Evolutionary conservation across 2,113 vertebrate species (phyloP).

Genomic region (Turdus rufiventris): DNA sequence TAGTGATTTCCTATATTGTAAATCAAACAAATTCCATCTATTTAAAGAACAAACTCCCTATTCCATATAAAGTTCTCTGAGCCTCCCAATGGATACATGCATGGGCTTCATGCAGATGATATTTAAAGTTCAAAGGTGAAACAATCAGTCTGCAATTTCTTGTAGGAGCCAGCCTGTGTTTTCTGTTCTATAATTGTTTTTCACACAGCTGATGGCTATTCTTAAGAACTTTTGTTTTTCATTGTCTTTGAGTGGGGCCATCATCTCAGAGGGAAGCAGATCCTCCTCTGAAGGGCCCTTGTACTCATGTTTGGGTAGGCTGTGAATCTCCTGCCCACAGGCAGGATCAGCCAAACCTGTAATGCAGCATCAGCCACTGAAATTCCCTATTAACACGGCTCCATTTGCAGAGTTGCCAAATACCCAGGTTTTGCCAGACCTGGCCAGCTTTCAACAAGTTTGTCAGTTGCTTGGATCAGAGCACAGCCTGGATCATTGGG

Average conservation of each 20-base stretch:
- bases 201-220: neutral
- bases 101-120: neutral
- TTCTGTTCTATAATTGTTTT: neutral
- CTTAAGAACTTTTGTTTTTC: neutral
- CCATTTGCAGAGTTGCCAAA: neutral
- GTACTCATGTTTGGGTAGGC: accelerated
- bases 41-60: neutral
- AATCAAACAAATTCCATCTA: neutral
- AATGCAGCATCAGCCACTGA: neutral
- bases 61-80: neutral
- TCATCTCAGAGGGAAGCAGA: neutral
- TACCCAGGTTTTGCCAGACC: constrained; percentile 8
- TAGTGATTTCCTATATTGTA: neutral
- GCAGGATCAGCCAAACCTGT: neutral
- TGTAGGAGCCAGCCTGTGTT: neutral
- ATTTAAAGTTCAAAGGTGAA: neutral
- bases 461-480: neutral
- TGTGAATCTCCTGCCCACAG: neutral
- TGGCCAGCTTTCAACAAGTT: neutral
- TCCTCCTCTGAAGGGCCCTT: neutral
- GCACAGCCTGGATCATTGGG: neutral
- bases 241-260: neutral
- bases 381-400: neutral
- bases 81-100: neutral
- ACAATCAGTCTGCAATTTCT: neutral